Percentiles rank a stretch among this genome's conserved stretches.
Conservation (phyloP, 2,888 invertebrate genomes). For the Hirtodrosophila alboralis region DNA sequence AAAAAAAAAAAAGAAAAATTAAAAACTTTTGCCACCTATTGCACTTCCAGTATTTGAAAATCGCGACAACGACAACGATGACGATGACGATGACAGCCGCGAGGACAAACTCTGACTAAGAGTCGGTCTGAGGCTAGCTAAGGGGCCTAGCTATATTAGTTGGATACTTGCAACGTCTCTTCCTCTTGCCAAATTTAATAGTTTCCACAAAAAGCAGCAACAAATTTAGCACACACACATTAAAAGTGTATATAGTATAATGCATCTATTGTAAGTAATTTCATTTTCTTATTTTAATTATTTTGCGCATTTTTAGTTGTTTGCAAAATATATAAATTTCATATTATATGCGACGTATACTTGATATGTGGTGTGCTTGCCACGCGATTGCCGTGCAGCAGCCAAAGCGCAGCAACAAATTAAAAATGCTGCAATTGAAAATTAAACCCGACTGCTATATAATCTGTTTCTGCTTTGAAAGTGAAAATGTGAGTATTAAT, state of each 20-base stretch:
- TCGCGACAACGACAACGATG: slow-evolving; percentile 44
- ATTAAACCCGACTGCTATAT: too few relatives aligned
- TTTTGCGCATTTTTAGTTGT: slow-evolving; percentile 65
- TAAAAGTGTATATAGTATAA: too few relatives aligned
- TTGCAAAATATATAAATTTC: slow-evolving; percentile 48
- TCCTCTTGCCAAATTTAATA: slow-evolving; percentile 48
- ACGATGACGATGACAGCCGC: slow-evolving; percentile 47
- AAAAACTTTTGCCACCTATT: slow-evolving; percentile 14
- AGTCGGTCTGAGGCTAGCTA: slow-evolving; percentile 54
- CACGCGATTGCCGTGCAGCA: slow-evolving; percentile 41
- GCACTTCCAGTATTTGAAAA: slow-evolving; percentile 34
- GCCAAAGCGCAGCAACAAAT: slow-evolving; percentile 23
- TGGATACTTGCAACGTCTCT: slow-evolving; percentile 19
- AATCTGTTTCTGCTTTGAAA: too few relatives aligned
- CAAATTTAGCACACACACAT: slow-evolving; percentile 24
- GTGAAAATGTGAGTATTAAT: too few relatives aligned
- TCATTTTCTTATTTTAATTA: slow-evolving; percentile 68
- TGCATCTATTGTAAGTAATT: too few relatives aligned
- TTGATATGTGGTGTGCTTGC: slow-evolving; percentile 54
- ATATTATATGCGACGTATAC: slow-evolving; percentile 50
- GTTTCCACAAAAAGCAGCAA: slow-evolving; percentile 49
- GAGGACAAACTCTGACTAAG: slow-evolving; percentile 71
- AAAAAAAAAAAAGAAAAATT: background rate
- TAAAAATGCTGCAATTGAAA: too few relatives aligned
- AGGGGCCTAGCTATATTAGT: slow-evolving; percentile 52